Evolutionary conservation across 1,140 invertebrate genomes (phyloP).

Genomic region (Drosophila novamexicana): DNA sequence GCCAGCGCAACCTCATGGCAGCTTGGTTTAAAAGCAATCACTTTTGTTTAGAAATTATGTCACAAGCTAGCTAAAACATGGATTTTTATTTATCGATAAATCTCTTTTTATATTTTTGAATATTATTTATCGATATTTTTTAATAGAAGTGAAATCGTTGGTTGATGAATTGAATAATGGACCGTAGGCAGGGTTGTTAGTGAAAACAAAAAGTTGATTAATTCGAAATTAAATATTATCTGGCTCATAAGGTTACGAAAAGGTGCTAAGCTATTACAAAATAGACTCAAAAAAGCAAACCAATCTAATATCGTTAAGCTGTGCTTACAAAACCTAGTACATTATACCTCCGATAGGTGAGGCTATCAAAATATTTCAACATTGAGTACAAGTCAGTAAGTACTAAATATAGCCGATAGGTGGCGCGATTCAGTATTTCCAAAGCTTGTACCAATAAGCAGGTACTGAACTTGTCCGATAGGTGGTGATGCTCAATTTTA

Average conservation of each 20-base stretch:
- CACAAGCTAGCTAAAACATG: constrained; percentile 28
- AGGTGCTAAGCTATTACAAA: no score
- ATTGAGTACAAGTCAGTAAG: not conserved
- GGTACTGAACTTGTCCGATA: not conserved
- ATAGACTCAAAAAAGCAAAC: no score
- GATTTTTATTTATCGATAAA: constrained; percentile 8
- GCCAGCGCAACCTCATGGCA: constrained; percentile 49
- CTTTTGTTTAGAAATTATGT: constrained; percentile 59
- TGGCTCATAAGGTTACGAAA: no score
- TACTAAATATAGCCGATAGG: not conserved
- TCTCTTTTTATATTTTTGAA: not conserved
- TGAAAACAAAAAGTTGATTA: no score
- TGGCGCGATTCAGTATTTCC: not conserved
- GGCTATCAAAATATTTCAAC: no score
- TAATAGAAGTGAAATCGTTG: no score
- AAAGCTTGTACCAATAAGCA: not conserved
- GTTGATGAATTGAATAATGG: no score
- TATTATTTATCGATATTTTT: constrained; percentile 4
- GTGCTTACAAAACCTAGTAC: not conserved
- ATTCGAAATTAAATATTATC: not conserved
- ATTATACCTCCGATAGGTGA: not conserved
- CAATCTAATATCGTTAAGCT: no score
- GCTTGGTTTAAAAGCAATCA: not conserved
- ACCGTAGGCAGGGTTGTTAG: no score
- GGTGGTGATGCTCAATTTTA: not conserved